These are phyloP conservation scores for Microcebus jonahi DNA, from an alignment of 2,113 vertebrate genomes.

Conservation along the genomic window DNA sequence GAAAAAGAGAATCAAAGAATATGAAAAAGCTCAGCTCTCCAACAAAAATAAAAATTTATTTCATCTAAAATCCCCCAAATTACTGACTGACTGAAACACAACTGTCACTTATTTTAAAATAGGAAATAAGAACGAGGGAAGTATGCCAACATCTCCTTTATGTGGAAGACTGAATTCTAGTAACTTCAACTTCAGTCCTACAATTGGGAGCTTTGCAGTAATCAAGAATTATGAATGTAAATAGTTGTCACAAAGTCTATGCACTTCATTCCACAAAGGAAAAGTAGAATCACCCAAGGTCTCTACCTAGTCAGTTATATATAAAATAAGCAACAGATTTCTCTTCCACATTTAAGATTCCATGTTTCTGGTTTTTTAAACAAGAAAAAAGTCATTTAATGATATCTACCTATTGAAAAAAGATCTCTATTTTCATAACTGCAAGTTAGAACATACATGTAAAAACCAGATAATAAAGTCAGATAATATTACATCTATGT, in stretches of 20 bases:
- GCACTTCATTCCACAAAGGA: background rate
- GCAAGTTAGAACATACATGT: background rate
- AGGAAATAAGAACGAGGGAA: background rate
- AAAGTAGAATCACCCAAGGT: background rate
- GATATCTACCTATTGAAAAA: background rate
- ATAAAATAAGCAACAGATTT: background rate
- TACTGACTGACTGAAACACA: background rate
- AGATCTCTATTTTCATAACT: background rate
- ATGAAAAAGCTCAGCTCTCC: background rate
- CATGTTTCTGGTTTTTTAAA: constrained; percentile 6
- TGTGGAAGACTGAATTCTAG: background rate
- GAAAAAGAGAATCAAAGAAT: background rate
- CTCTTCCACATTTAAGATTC: constrained; percentile 22
- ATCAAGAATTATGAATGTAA: background rate
- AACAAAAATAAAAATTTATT: background rate
- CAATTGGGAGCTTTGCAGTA: background rate
- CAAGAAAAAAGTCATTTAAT: background rate
- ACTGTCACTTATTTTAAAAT: background rate
- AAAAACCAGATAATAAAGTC: background rate
- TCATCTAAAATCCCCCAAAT: background rate
- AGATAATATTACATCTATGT: background rate
- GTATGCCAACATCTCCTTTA: background rate
- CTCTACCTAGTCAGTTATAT: background rate
- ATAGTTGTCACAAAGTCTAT: background rate
- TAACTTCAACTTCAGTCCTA: background rate